These are phyloP conservation scores for Synergus umbraculus DNA, from an alignment of 2,888 invertebrate species.

Conservation along the genomic window DNA sequence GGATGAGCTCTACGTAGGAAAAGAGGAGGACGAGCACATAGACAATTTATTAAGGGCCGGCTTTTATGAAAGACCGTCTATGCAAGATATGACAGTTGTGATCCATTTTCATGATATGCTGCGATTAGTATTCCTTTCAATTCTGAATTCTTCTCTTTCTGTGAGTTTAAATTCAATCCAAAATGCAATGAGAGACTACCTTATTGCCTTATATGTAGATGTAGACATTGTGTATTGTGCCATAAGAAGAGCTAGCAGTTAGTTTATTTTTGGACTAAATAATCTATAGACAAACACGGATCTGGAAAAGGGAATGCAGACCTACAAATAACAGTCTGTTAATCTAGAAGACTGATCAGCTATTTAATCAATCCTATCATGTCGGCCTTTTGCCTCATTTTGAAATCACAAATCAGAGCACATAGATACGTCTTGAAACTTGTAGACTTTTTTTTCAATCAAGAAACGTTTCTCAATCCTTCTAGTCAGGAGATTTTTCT, in stretches of 20 bases:
- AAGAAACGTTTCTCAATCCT: background rate
- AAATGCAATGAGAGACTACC: slow-evolving; percentile 36
- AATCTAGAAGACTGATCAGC: background rate
- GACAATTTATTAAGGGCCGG: slow-evolving; percentile 35
- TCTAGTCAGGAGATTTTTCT: background rate
- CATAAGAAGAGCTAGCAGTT: background rate
- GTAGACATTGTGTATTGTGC: background rate
- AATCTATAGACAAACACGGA: background rate
- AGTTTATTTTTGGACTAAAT: background rate
- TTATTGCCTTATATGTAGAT: slow-evolving; percentile 9
- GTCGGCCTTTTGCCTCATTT: background rate
- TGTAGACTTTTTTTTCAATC: background rate
- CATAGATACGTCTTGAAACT: background rate
- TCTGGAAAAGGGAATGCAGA: background rate
- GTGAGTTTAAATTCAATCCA: slow-evolving; percentile 28
- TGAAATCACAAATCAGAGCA: slow-evolving; percentile 6
- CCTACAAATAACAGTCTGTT: background rate
- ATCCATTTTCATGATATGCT: slow-evolving; percentile 34
- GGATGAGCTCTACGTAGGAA: slow-evolving; percentile 47
- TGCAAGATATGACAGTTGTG: slow-evolving; percentile 37
- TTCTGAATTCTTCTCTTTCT: slow-evolving; percentile 30
- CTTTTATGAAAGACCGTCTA: slow-evolving; percentile 39
- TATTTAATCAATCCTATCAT: background rate
- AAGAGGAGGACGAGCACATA: slow-evolving; percentile 49
- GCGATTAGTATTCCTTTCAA: slow-evolving; percentile 39